Evolutionary conservation across 2,797 vertebrate species (phyloP).

Genomic region (Emydoidea blandingii): DNA sequence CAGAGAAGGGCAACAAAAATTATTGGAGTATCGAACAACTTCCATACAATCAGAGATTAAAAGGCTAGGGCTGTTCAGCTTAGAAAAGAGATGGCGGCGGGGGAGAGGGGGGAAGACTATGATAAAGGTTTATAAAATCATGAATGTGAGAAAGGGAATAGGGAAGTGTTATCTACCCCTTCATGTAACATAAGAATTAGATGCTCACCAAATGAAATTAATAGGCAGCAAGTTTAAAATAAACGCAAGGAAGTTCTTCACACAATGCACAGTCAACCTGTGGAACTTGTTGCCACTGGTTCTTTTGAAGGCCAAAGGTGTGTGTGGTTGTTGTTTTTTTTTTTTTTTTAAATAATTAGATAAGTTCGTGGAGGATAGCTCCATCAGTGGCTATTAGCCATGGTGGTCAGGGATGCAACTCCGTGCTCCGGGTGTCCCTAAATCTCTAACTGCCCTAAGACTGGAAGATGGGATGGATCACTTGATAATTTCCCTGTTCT

Average conservation of each 20-base stretch:
- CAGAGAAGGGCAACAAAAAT: not conserved
- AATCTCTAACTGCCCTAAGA: no score
- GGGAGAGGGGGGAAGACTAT: accelerated
- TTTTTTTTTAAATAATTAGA: no score
- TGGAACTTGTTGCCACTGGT: not conserved
- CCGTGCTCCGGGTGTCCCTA: no score
- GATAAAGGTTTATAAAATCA: not conserved
- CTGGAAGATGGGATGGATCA: no score
- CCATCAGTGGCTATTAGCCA: no score
- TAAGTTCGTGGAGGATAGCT: no score
- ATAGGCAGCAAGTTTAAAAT: not conserved
- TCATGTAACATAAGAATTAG: not conserved
- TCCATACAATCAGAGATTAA: not conserved
- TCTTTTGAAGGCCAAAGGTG: not conserved
- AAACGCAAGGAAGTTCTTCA: not conserved
- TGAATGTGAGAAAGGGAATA: not conserved
- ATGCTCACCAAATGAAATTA: not conserved
- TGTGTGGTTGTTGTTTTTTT: no score
- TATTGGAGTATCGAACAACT: not conserved
- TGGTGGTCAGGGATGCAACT: no score
- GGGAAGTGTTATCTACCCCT: not conserved
- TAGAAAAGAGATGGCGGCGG: not conserved
- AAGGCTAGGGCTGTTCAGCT: not conserved
- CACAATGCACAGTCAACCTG: not conserved
- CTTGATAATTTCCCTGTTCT: no score